Evolutionary conservation across 2,113 vertebrate species (phyloP), one percentile per base, ranked within the genome.

Genomic region (Pelecanus crispus): DNA sequence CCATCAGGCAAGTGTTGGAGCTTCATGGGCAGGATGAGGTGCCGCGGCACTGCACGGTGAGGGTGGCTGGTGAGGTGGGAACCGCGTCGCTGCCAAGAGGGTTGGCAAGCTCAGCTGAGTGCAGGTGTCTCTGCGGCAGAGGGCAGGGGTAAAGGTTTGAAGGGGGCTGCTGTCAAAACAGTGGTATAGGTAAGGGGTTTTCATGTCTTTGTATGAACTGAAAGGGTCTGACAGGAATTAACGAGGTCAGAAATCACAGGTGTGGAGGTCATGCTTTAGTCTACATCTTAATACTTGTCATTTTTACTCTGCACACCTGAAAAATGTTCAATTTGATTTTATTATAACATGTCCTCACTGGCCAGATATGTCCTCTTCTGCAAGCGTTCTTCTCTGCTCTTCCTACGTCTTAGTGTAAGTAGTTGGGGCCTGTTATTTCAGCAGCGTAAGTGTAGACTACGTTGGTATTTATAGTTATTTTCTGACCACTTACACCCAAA

Each of bases 41-140:
- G 44, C 61, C 2, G 0, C 4, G 7, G 31, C 42, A 16, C 44
- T 19, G 17, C 53, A 8, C 3, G 2, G 14, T 2, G 6, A 62
- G 6, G 3, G 16, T 56, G 38, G 7, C 56, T 36, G 34, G 11
- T 16, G 18, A 40, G n/a, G 28, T n/a, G 50, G n/a, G 49, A 71
- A 7, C 24, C 31, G 16, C 3, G 1, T 17, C 50, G 36, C 29
- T 74, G 49, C 28, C 1, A 1, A 7, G 21, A 24, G 12, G 17
- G 8, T 16, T 2, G 1, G 28, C 47, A 16, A 36, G 13, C 66
- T 50, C 61, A 45, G 58, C 49, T 3, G 1, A 45, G 19, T 25
- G 20, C 47, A 21, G 36, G 42, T 15, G 6, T 49, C 10, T 24
- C 42, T 40, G 40, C 0, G 0, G 36, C 28, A 40, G 50, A 62